Evolutionary conservation across 2,888 invertebrate genomes (phyloP).

Genomic region (Zele albiditarsus): DNA sequence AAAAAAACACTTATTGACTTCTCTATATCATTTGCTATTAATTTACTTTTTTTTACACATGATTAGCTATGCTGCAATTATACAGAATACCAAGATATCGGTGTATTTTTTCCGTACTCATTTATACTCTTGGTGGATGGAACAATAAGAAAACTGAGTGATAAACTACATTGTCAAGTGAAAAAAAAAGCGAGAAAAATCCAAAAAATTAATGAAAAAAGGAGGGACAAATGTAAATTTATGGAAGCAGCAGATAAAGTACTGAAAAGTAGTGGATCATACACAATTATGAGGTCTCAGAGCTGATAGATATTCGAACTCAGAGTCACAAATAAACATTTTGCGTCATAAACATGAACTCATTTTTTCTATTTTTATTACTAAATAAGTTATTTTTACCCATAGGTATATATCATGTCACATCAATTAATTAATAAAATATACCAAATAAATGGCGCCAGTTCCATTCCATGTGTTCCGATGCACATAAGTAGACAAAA

Average conservation of each 20-base stretch:
- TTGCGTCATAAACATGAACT: conserved; percentile 59
- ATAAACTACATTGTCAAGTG: conserved; percentile 4
- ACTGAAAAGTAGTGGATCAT: conserved; percentile 49
- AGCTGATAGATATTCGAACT: conserved; percentile 59
- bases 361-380: conserved; percentile 23
- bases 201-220: conserved; percentile 40
- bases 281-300: conserved; percentile 58
- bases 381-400: background rate
- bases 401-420: background rate
- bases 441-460: too few relatives aligned
- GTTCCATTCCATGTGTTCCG: too few relatives aligned
- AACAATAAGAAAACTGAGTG: conserved; percentile 20
- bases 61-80: conserved; percentile 41
- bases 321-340: conserved; percentile 66
- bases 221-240: conserved; percentile 56
- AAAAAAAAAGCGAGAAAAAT: conserved; percentile 34
- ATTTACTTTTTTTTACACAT: conserved; percentile 33
- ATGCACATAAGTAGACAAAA: too few relatives aligned
- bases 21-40: conserved; percentile 25
- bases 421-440: background rate
- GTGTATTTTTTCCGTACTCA: conserved; percentile 45
- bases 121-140: conserved; percentile 20
- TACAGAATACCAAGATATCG: conserved; percentile 11
- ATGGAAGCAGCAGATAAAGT: conserved; percentile 52
- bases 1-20: background rate